A percentile compares a stretch with the other conserved stretches of the same genome.
phyloP scores from a whole-genome alignment of 2,113 vertebrate species.

The Gulo gulo region DNA sequence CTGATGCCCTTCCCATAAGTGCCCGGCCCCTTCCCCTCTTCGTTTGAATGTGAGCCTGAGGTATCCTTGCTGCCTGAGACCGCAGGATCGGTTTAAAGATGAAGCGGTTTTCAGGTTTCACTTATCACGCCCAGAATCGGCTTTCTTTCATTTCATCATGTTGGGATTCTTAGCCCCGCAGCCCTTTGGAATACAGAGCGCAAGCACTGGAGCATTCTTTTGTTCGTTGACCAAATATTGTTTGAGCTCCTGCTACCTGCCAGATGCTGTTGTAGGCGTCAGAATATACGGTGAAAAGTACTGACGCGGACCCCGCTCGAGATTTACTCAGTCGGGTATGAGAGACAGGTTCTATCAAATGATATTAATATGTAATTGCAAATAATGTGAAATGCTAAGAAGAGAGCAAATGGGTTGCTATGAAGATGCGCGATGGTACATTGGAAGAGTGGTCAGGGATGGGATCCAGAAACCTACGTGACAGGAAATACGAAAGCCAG shows the following conservation, averaged over 20 bases:
- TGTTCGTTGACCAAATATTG: too few species aligned
- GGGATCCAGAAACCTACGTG: background rate
- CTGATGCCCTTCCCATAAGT: background rate
- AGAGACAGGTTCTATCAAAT: background rate
- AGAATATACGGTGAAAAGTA: background rate
- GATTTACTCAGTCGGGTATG: background rate
- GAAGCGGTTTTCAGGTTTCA: background rate
- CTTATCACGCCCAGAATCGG: background rate
- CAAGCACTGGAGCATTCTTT: background rate
- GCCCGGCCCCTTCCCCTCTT: background rate
- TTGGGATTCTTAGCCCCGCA: background rate
- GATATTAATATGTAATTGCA: background rate
- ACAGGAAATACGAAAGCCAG: background rate
- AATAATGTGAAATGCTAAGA: background rate
- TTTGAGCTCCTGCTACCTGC: background rate
- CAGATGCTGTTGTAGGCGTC: background rate
- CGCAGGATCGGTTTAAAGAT: background rate
- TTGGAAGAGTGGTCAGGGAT: background rate
- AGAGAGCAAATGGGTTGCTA: background rate
- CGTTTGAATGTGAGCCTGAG: background rate
- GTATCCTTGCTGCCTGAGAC: background rate
- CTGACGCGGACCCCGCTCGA: background rate
- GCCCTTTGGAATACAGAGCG: background rate
- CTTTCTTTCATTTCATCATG: background rate
- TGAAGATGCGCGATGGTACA: background rate